Percentiles rank a stretch among this genome's conserved stretches.
Conservation (phyloP, 2,797 vertebrate species). For the Cetoscarus ocellatus region DNA sequence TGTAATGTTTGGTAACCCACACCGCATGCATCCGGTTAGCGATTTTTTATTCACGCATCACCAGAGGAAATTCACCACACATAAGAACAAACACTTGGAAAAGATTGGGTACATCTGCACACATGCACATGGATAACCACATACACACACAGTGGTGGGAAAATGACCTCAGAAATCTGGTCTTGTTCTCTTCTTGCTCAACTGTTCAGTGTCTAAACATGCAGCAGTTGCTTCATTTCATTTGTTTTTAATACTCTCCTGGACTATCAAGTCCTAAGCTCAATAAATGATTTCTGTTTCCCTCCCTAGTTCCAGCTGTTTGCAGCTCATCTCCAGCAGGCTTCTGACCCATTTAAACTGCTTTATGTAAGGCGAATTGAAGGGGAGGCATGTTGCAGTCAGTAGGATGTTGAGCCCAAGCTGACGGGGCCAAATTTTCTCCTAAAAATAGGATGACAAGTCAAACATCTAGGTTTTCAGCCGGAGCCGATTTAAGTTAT, state of each 20-base stretch:
- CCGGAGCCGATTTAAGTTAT: constrained; percentile 65
- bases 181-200: constrained; percentile 39
- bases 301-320: constrained; percentile 50
- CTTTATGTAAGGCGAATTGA: constrained; percentile 60
- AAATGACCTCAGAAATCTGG: constrained; percentile 41
- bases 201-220: constrained; percentile 39
- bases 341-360: constrained; percentile 76
- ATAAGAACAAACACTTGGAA: constrained; percentile 11
- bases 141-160: constrained; percentile 38
- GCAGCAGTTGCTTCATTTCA: constrained; percentile 30
- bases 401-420: constrained; percentile 52
- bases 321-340: constrained; percentile 65
- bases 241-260: constrained; percentile 53
- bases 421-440: constrained; percentile 64
- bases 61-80: constrained; percentile 29
- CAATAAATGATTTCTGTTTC: constrained; percentile 50
- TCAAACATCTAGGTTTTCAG: constrained; percentile 58
- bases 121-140: neutral
- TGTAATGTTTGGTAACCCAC: constrained; percentile 50
- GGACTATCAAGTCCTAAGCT: constrained; percentile 51
- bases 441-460: constrained; percentile 63
- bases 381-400: constrained; percentile 62
- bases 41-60: constrained; percentile 22
- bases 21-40: constrained; percentile 44
- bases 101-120: constrained; percentile 23